These are phyloP conservation scores for Rutilus rutilus DNA, from an alignment of 2,113 vertebrate genomes.

Conservation along the genomic window DNA sequence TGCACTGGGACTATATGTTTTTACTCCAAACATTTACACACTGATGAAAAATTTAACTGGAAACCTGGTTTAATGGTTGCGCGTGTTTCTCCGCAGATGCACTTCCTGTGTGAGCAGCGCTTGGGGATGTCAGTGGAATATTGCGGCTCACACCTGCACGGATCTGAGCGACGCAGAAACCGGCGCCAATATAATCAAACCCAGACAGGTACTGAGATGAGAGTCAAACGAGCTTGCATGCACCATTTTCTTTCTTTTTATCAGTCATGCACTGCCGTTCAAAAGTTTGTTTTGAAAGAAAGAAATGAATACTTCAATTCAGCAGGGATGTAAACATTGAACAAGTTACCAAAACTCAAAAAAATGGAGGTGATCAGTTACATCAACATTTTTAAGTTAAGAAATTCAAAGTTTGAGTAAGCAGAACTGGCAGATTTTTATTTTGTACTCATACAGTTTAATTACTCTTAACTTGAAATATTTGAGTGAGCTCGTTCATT, in stretches of 20 bases:
- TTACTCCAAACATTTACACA: conserved; percentile 64
- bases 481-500: no score
- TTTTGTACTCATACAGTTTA: no score
- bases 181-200: conserved; percentile 76
- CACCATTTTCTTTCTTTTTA: not conserved
- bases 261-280: not conserved
- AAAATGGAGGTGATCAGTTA: no score
- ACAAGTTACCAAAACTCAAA: no score
- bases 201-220: conserved; percentile 80
- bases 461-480: no score
- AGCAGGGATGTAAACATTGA: not conserved
- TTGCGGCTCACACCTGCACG: conserved; percentile 81
- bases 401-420: no score
- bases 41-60: conserved; percentile 49
- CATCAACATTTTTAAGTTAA: no score
- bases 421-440: no score
- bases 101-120: conserved; percentile 86
- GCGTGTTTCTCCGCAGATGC: conserved; percentile 77
- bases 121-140: conserved; percentile 93
- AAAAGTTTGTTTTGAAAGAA: not conserved
- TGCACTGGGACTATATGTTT: conserved; percentile 70
- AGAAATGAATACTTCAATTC: not conserved
- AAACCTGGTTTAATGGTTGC: conserved; percentile 23
- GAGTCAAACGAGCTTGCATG: not conserved
- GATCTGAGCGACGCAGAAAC: conserved; percentile 70